phyloP scores from a whole-genome alignment of 2,113 vertebrate species.

The Lagopus leucura region DNA sequence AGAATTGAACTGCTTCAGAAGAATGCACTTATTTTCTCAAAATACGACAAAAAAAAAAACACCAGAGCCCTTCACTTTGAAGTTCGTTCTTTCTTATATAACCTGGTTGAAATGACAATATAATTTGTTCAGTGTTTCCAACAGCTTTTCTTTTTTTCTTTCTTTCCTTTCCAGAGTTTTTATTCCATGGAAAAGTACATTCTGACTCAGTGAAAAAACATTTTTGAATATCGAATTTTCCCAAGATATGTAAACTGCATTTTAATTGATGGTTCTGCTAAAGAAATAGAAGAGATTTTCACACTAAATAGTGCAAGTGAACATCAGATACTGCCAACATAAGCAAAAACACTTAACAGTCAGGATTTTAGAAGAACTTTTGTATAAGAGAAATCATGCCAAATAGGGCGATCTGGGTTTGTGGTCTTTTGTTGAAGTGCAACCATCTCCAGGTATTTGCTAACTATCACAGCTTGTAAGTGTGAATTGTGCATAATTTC shows the following conservation, averaged over 20 bases:
- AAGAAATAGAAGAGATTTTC: conserved; percentile 20
- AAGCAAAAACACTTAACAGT: conserved; percentile 19
- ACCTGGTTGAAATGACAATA: conserved; percentile 54
- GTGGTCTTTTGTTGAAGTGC: not conserved
- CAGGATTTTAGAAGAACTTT: not conserved
- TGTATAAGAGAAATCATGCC: not conserved
- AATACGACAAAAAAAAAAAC: conserved; percentile 31
- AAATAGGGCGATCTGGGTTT: not conserved
- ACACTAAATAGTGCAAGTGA: not conserved
- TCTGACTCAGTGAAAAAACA: conserved; percentile 55
- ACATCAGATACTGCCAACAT: not conserved
- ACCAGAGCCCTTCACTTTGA: conserved; percentile 36
- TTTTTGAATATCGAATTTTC: conserved; percentile 60
- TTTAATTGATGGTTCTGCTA: conserved; percentile 50
- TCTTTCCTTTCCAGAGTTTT: conserved; percentile 38
- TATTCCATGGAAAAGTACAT: conserved; percentile 71
- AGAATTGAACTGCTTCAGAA: conserved; percentile 34
- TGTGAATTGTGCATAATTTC: not conserved
- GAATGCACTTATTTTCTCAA: conserved; percentile 43
- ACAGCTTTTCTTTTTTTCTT: not conserved
- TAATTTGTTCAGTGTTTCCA: conserved; percentile 62
- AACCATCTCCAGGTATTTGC: not conserved
- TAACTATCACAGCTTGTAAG: not conserved
- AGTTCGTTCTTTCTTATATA: conserved; percentile 33
- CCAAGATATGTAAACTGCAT: conserved; percentile 37